Percentiles rank a stretch among this genome's conserved stretches.
Conservation (phyloP, 2,113 vertebrate species). For the Tragelaphus scriptus region DNA sequence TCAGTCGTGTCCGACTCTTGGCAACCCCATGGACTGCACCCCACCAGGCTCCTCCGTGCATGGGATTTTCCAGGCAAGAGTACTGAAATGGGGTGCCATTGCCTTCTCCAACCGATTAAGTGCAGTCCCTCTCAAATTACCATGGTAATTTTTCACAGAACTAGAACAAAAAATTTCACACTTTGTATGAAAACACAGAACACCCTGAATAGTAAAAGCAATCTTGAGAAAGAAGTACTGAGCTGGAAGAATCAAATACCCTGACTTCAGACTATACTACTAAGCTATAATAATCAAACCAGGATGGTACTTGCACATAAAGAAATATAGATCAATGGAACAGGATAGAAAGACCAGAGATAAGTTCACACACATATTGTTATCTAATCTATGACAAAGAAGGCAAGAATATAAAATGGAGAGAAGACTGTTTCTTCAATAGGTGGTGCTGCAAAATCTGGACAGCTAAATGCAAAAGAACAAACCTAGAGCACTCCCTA, state of each 20-base stretch:
- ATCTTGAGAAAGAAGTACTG: neutral
- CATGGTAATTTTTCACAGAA: neutral
- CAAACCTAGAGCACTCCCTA: neutral
- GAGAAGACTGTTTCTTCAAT: neutral
- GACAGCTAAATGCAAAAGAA: neutral
- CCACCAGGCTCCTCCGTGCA: too few relatives aligned
- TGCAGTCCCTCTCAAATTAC: neutral
- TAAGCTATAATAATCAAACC: neutral
- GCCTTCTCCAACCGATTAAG: neutral
- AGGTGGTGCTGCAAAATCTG: neutral
- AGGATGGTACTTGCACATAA: neutral
- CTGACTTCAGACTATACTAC: neutral
- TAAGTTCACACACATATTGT: neutral
- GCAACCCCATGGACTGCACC: too few relatives aligned
- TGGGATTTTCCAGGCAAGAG: too few relatives aligned
- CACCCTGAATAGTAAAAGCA: neutral
- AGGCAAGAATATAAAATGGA: neutral
- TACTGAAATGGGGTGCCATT: too few relatives aligned
- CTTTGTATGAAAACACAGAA: neutral
- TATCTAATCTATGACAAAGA: neutral
- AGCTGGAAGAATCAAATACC: neutral
- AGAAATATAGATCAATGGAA: neutral
- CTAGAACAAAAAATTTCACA: neutral
- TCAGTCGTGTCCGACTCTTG: too few relatives aligned
- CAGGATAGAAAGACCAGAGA: neutral